These are phyloP conservation scores for Sisyra nigra DNA, from an alignment of 2,888 invertebrate species.

Conservation along the genomic window DNA sequence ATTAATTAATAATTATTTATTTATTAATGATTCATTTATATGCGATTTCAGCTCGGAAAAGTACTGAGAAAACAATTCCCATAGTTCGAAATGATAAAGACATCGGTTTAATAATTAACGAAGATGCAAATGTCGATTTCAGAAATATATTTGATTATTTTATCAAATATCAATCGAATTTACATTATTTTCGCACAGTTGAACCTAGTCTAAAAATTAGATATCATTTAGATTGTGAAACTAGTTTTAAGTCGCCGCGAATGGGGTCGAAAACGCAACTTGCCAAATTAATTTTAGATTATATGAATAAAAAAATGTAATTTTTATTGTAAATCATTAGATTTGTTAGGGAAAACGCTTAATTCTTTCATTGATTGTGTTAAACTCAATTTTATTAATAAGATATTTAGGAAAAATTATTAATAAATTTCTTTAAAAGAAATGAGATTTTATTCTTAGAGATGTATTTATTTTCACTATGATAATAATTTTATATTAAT, in stretches of 20 bases:
- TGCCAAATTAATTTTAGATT: constrained; percentile 37
- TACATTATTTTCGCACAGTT: constrained; percentile 62
- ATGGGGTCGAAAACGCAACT: constrained; percentile 36
- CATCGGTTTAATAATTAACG: constrained; percentile 33
- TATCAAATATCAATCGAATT: constrained; percentile 36
- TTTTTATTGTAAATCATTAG: not conserved
- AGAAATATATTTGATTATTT: constrained; percentile 54
- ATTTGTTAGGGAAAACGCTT: no score
- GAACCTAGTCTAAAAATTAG: constrained; percentile 58
- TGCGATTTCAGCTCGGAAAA: constrained; percentile 41
- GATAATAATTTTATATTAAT: not conserved
- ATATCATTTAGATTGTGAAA: constrained; percentile 23
- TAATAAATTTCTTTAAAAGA: no score
- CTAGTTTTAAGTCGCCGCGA: constrained; percentile 26
- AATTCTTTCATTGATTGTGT: no score
- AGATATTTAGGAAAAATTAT: no score
- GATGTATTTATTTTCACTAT: no score
- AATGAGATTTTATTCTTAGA: no score
- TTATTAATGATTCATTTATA: constrained; percentile 9
- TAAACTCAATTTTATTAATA: no score
- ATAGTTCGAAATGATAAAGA: constrained; percentile 47
- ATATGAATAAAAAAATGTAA: constrained; percentile 15
- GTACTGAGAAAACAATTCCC: constrained; percentile 37
- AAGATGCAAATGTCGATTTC: constrained; percentile 23
- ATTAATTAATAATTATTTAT: constrained; percentile 1